phyloP scores from a whole-genome alignment of 2,113 vertebrate species.

The Morone chrysops region DNA sequence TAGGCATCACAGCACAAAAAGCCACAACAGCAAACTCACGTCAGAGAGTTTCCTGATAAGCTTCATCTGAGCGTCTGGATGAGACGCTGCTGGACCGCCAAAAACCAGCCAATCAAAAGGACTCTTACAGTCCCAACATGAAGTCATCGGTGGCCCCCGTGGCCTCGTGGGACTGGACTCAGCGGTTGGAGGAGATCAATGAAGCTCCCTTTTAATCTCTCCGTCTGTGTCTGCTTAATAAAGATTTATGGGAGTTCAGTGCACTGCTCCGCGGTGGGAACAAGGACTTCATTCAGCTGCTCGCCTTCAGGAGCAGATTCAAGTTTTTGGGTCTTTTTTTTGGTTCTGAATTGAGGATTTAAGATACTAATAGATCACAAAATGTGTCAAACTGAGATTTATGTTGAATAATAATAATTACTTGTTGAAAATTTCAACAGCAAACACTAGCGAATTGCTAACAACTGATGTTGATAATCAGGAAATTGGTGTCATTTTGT shows the following conservation, averaged over 20 bases:
- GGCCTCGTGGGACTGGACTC: slow-evolving; percentile 21
- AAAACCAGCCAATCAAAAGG: slow-evolving; percentile 19
- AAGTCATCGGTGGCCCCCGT: slow-evolving; percentile 26
- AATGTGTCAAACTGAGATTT: too few relatives aligned
- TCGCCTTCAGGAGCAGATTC: background rate
- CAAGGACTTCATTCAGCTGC: background rate
- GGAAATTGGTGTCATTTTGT: too few relatives aligned
- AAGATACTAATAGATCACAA: too few relatives aligned
- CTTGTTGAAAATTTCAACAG: too few relatives aligned
- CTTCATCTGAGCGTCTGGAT: too few relatives aligned
- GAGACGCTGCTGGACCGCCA: background rate
- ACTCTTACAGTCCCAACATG: background rate
- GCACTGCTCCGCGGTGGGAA: background rate
- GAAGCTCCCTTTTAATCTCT: slow-evolving; percentile 47
- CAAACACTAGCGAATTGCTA: too few relatives aligned
- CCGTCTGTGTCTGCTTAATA: slow-evolving; percentile 39
- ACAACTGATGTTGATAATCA: too few relatives aligned
- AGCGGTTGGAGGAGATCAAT: slow-evolving; percentile 26
- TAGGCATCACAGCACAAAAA: background rate
- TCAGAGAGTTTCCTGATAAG: background rate
- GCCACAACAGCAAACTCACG: background rate
- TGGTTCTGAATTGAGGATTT: too few relatives aligned
- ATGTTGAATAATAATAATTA: too few relatives aligned
- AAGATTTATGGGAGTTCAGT: slow-evolving; percentile 10
- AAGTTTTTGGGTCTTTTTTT: background rate